Evolutionary conservation across 2,797 vertebrate species (phyloP).

Genomic region (Alcedo atthis): DNA sequence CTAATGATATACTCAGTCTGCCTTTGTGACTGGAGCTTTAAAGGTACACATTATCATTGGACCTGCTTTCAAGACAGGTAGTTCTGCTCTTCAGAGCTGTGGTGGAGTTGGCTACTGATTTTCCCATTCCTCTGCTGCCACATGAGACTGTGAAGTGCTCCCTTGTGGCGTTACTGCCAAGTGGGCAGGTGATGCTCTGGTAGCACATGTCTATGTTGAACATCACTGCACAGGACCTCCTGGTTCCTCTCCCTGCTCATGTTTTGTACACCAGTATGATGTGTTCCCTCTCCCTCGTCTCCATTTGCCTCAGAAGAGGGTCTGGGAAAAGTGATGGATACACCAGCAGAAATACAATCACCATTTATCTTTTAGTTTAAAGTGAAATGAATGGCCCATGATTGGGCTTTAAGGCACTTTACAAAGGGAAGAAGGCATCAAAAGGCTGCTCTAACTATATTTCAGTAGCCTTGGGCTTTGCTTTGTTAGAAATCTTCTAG

Average conservation of each 20-base stretch:
- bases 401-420: neutral
- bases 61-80: neutral
- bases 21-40: neutral
- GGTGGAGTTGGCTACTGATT: neutral
- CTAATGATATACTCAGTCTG: neutral
- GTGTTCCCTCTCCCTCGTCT: neutral
- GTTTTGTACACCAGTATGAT: neutral
- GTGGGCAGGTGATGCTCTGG: fast-evolving
- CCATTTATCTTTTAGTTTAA: neutral
- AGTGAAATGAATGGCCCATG: neutral
- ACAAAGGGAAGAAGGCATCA: neutral
- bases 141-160: neutral
- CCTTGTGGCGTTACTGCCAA: neutral
- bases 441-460: neutral
- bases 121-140: neutral
- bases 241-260: neutral
- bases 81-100: neutral
- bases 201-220: fast-evolving
- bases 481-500: neutral
- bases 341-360: neutral
- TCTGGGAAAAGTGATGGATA: neutral
- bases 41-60: neutral
- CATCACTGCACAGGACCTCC: neutral
- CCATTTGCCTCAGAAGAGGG: neutral
- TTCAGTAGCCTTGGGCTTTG: neutral